Base-by-base conservation (phyloP, 30 jellyfish, hydroid and myxozoan genomes). In the Aurelia aurita complex sp. Pacific region DNA sequence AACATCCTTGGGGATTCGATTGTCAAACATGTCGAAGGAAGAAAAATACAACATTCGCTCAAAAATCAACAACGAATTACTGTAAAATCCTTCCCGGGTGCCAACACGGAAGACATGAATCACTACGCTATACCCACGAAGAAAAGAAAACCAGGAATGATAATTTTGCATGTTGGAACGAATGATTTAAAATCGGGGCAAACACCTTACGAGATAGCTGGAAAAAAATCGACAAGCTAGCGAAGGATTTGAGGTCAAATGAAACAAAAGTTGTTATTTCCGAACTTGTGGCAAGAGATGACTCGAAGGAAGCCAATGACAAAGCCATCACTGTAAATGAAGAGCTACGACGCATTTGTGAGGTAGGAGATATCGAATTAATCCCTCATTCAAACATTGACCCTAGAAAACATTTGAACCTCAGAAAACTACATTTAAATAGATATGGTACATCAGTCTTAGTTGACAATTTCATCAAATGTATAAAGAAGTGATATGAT, bases 131-230 rank as follows among this genome's bases (percentile, higher is more conserved):
- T 35, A 72, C 82, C 67, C 65, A 72, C 66, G 82, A 72, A 35
- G 82, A 72, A 43, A 72, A 23, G 54, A 67, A 43, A 23, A 72
- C 67, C 67, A 69, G 79, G 67, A 72, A 72, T 72, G 32, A 9
- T 72, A 35, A 72, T 72, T 1, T 72, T 72, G 66, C 82, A 72
- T 72, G 67, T 40, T 33, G 82, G 82, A 72, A 72, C 67, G 34
- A 72, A 72, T 72, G 82, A 43, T 72, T 72, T 72, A 72, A 72
- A 72, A 72, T 72, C 82, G 82, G 67, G 77, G 82, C 82, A 72
- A 72, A 72, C 82, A 43, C 82, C 67, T 9, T 11, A 11, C 67
- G 67, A 72, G 66, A 72, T 10, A 10, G 67, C 67, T 43, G 82
- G 67, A 43, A 43, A 72, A 40, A 35, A 23, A 23, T 72, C 65